These are phyloP conservation scores for Centropyge bicolor DNA, from an alignment of 2,797 vertebrate genomes.

Conservation along the genomic window DNA sequence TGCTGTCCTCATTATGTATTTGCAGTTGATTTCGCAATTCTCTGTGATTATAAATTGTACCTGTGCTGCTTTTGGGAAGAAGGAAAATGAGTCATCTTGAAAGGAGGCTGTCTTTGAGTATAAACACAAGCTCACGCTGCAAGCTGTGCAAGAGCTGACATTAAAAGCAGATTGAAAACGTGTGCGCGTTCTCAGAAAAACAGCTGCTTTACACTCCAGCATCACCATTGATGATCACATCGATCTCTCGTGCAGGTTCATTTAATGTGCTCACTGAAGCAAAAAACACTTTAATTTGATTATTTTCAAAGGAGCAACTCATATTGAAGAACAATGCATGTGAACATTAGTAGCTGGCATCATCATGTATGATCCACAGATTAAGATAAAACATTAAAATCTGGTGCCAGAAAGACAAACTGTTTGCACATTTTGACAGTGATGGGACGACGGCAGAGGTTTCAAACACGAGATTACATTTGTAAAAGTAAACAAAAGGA, in stretches of 20 bases:
- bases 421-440: not conserved
- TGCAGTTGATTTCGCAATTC: constrained; percentile 33
- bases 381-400: not conserved
- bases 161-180: constrained; percentile 53
- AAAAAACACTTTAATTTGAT: not conserved
- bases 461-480: not conserved
- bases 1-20: constrained; percentile 62
- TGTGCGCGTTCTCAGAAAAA: not conserved
- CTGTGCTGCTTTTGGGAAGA: constrained; percentile 39
- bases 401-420: constrained; percentile 2
- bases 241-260: not conserved
- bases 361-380: not conserved
- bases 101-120: constrained; percentile 43
- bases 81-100: constrained; percentile 37
- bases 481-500: not conserved
- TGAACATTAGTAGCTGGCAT: not conserved
- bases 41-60: constrained; percentile 27
- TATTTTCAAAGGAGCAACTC: not conserved
- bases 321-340: not conserved
- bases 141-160: constrained; percentile 67
- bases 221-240: not conserved
- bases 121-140: constrained; percentile 48
- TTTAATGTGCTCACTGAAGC: not conserved
- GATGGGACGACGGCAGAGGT: not conserved
- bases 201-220: constrained; percentile 26